Evolutionary conservation across 2,797 vertebrate species (phyloP).

Genomic region (Pseudopleuronectes americanus): DNA sequence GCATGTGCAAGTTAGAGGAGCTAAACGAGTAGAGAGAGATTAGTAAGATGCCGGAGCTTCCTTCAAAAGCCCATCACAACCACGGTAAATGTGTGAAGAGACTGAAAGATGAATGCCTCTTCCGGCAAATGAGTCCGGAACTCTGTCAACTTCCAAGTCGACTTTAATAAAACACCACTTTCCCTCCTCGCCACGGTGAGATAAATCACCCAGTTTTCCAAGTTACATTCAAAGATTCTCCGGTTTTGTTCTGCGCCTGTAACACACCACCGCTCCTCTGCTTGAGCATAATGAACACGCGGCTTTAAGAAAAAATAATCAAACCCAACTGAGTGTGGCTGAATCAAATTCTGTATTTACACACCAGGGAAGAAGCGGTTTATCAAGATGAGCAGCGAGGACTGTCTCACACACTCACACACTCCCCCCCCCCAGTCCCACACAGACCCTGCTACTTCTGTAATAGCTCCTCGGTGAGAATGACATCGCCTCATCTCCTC

Average conservation of each 20-base stretch:
- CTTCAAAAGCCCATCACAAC: slow-evolving; percentile 1
- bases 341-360: neutral
- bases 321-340: slow-evolving; percentile 9
- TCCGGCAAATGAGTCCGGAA: neutral
- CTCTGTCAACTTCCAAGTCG: neutral
- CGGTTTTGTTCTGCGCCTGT: slow-evolving; percentile 4
- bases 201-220: neutral
- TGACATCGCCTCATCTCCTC: slow-evolving; percentile 53
- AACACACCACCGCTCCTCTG: slow-evolving; percentile 3
- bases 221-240: slow-evolving; percentile 4
- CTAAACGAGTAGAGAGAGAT: slow-evolving; percentile 48
- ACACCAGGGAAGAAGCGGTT: neutral
- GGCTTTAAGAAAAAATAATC: slow-evolving; percentile 19
- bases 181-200: neutral
- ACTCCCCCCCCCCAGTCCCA: neutral
- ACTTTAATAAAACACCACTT: slow-evolving; percentile 6
- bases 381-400: slow-evolving; percentile 23
- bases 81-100: neutral
- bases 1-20: slow-evolving; percentile 48
- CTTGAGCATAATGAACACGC: slow-evolving; percentile 4
- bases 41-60: slow-evolving; percentile 26
- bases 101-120: slow-evolving; percentile 1
- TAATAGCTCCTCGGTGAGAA: slow-evolving; percentile 56
- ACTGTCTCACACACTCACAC: slow-evolving; percentile 6
- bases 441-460: slow-evolving; percentile 21